Evolutionary conservation across 2,113 vertebrate genomes (phyloP).

Genomic region (Neodon shergylaensis): DNA sequence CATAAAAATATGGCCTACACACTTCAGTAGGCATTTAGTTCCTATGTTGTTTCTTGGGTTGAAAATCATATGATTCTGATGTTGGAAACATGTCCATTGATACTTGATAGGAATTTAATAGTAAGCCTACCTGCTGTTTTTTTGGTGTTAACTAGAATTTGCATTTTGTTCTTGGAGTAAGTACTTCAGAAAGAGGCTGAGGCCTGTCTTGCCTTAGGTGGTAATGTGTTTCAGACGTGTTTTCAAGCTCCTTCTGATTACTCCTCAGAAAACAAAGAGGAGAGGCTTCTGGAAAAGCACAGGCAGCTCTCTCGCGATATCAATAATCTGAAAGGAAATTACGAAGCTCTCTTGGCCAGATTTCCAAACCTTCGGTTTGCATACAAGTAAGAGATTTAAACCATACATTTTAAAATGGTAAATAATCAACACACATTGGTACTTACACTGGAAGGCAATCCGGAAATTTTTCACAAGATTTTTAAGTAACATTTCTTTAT

Average conservation of each 20-base stretch:
- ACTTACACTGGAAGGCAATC: not conserved
- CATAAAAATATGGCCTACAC: too few species aligned
- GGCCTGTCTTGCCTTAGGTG: slow-evolving; percentile 33
- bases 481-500: slow-evolving; percentile 40
- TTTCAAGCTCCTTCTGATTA: slow-evolving; percentile 55
- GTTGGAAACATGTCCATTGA: slow-evolving; percentile 18
- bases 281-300: slow-evolving; percentile 87
- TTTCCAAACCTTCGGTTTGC: slow-evolving; percentile 94
- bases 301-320: slow-evolving; percentile 87
- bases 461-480: not conserved
- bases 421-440: slow-evolving; percentile 12
- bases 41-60: not conserved
- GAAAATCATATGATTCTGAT: slow-evolving; percentile 24
- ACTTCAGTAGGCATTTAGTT: not conserved
- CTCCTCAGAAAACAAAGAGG: slow-evolving; percentile 90
- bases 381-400: slow-evolving; percentile 90
- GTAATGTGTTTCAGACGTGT: not conserved
- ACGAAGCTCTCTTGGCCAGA: slow-evolving; percentile 89
- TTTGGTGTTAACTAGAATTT: slow-evolving; percentile 45
- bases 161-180: slow-evolving; percentile 62
- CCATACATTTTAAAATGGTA: slow-evolving; percentile 11
- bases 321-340: slow-evolving; percentile 85
- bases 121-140: slow-evolving; percentile 42
- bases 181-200: not conserved
- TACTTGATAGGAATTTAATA: not conserved